A percentile compares a stretch with the other conserved stretches of the same genome.
phyloP scores from a whole-genome alignment of 64 coral and sea anemone genomes.

The Hydrozoanthus tunicans region DNA sequence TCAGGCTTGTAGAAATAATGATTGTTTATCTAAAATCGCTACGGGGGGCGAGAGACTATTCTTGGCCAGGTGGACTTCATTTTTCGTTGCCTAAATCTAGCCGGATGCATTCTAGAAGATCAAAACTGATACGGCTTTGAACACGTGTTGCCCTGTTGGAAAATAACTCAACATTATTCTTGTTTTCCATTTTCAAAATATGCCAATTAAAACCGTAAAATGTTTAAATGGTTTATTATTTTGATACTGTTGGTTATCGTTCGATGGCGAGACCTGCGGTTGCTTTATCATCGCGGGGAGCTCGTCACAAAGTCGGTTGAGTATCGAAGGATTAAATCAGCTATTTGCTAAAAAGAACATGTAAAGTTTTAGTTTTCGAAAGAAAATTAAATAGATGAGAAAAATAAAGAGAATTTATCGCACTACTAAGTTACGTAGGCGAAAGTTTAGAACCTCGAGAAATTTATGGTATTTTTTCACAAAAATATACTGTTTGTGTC shows the following conservation, averaged over 20 bases:
- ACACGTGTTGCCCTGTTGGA: not conserved
- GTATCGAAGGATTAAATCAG: not conserved
- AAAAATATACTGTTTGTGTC: not conserved
- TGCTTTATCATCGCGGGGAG: not conserved
- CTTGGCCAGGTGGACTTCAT: slow-evolving; percentile 19
- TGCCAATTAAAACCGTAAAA: not conserved
- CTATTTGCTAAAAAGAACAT: not conserved
- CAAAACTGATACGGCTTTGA: not conserved
- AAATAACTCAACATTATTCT: not conserved
- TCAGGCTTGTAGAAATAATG: slow-evolving; percentile 35
- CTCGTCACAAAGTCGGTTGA: not conserved
- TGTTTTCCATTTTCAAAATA: not conserved
- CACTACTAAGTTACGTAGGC: not conserved
- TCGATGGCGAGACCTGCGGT: not conserved
- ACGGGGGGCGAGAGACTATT: not conserved
- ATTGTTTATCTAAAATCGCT: slow-evolving; percentile 37
- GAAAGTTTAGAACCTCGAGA: not conserved
- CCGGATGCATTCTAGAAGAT: slow-evolving; percentile 24
- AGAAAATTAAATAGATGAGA: not conserved
- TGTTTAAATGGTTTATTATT: not conserved
- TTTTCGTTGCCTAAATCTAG: not conserved
- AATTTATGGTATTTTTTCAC: not conserved
- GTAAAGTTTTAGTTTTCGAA: not conserved
- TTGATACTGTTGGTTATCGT: not conserved
- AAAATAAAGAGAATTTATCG: not conserved